Evolutionary conservation across 2,113 vertebrate genomes (phyloP), one percentile per base, ranked within the genome.

Genomic region (Capreolus pygargus): DNA sequence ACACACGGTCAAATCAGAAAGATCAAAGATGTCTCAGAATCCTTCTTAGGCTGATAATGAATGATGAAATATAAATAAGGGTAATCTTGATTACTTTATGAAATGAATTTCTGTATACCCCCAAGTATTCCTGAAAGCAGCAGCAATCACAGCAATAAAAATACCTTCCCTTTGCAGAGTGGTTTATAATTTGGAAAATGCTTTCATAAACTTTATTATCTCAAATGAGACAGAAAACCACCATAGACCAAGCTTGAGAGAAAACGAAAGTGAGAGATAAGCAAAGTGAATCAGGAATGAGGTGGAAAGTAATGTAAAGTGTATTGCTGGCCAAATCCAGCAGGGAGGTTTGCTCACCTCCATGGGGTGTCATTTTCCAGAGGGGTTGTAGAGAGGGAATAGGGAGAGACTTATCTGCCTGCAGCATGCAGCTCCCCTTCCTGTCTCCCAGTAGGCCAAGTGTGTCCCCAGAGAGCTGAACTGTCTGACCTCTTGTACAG

Each of bases 391-490:
- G 17, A 74, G 43, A 8, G 27, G 85, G 15, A 74, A 4, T 30
- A 52, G 54, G 30, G 45, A 36, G 2, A 55, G 17, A 28, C 21
- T 43, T 54, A 33, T 30, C 10, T 60, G 25, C 27, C 14, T n/a
- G 14, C 45, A 58, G 3, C 15, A 19, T 1, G 3, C 7, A 39
- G 15, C 0, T 0, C 47, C n/a, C 3, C 17, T 28, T 60, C 39
- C 52, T 47, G 17, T 12, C 81, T 92, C n/a, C 70, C 11, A 0
- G 55, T 39, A 54, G 12, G 54, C 36, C 39, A 12, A 74, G 11
- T 13, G 14, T 79, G 23, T 61, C 30, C 15, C 17, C 12, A 33
- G 64, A 76, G 36, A 33, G 10, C 12, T 43, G 60, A 1, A 43
- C 55, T 33, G 16, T 61, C n/a, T 43, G 47, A 0, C 2, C 4